These are phyloP conservation scores for Cryptoprocta ferox DNA, from an alignment of 2,797 vertebrate genomes.

Conservation along the genomic window DNA sequence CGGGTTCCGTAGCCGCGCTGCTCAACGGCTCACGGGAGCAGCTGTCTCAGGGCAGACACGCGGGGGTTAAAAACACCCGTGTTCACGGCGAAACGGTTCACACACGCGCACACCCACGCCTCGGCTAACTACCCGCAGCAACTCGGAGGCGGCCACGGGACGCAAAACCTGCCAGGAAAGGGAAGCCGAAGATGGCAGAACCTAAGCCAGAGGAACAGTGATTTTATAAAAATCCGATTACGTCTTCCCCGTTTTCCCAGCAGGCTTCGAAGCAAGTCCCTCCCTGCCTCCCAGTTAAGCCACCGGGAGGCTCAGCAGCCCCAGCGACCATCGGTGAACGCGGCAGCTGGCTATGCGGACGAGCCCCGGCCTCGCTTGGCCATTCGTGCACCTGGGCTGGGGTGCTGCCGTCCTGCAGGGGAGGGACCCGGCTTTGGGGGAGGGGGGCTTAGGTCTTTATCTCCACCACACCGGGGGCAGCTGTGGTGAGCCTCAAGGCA, in stretches of 20 bases:
- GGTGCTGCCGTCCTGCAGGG: rapidly evolving
- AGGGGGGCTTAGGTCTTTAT: too few species aligned
- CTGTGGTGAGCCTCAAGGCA: not conserved
- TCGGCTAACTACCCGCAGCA: rapidly evolving
- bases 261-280: not conserved
- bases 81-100: rapidly evolving
- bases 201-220: rapidly evolving
- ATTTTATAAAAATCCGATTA: rapidly evolving
- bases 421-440: too few species aligned
- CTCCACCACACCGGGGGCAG: rapidly evolving
- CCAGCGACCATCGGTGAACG: not conserved
- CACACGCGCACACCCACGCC: rapidly evolving
- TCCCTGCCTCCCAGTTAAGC: not conserved
- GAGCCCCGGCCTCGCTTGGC: too few species aligned
- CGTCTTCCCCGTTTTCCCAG: not conserved
- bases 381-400: not conserved
- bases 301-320: rapidly evolving
- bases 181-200: rapidly evolving
- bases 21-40: rapidly evolving
- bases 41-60: not conserved
- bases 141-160: rapidly evolving
- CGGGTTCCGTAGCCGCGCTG: not conserved
- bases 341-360: rapidly evolving
- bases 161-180: rapidly evolving
- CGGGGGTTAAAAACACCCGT: too few species aligned